Evolutionary conservation across 1,140 invertebrate genomes (phyloP), one percentile per base, ranked within the genome.

Genomic region (Diorhabda carinulata): DNA sequence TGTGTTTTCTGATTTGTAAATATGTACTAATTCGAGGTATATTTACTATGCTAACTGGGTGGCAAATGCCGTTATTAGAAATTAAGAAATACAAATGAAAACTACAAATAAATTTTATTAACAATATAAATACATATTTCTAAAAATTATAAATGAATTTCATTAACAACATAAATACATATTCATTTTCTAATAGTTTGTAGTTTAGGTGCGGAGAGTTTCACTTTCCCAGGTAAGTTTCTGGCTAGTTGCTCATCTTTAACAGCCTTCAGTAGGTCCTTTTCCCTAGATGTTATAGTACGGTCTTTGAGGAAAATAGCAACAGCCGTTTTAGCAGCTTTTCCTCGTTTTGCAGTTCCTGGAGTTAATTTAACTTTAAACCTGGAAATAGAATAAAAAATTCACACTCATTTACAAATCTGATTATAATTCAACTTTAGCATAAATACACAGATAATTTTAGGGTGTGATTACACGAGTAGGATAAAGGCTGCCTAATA

Each of bases 221-320:
- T 99, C 0, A 99, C 96, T 85, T 98, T 98, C 69, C 96, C 96
- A n/a, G 98, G 98, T 78, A 99, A 89, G 85, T 99, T 98, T 77
- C 95, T 87, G 0, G 94, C 93, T 60, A 98, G 82, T 70, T 92
- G 91, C 81, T 98, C 93, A 78, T 98, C 96, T 82, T 96, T 96
- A 3, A 98, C 90, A 7, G 93, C 91, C 81, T 93, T 96, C 2
- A 99, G 82, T 4, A 99, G 84, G 82, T 98, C 96, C 78, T 91
- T 94, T 83, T 99, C 98, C 57, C 94, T 84, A n/a, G 81, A 78
- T 3, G 89, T 88, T 9, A 90, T 88, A 2, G 82, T 82, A 82
- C 92, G 95, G 74, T 98, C 96, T 75, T 90, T 87, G 3, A 95
- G 79, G 82, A 99, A 99, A 76, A 97, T 90, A 57, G 90, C 87